Conservation (phyloP, 2,888 invertebrate genomes). For the Macropis europaea region DNA sequence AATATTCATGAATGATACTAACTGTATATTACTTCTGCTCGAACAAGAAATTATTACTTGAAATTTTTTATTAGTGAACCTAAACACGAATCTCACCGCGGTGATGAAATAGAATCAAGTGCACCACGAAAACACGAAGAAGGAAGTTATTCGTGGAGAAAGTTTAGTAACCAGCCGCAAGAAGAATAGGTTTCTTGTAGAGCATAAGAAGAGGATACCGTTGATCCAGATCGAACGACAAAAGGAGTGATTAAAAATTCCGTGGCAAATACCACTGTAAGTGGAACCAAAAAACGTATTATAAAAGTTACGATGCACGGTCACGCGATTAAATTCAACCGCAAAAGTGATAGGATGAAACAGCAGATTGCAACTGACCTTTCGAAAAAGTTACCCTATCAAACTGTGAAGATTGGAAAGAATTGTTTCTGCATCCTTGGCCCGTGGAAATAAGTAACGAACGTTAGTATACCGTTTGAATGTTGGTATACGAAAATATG, state of each 20-base stretch:
- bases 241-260: neutral
- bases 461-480: too few species aligned
- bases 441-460: too few species aligned
- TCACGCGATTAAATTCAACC: constrained; percentile 1
- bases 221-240: constrained; percentile 9
- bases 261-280: neutral
- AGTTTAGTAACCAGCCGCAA: constrained; percentile 26
- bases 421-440: neutral
- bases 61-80: too few species aligned
- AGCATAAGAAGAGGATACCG: constrained; percentile 15
- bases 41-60: too few species aligned
- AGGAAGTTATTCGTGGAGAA: constrained; percentile 16
- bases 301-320: neutral
- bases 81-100: too few species aligned
- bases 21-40: too few species aligned
- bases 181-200: neutral
- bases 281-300: neutral
- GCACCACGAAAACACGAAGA: neutral
- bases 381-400: constrained; percentile 4
- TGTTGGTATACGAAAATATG: too few species aligned
- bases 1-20: too few species aligned
- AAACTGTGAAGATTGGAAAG: neutral
- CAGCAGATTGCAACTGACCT: constrained; percentile 14
- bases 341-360: neutral
- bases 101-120: too few species aligned